phyloP scores from a whole-genome alignment of 2,888 invertebrate species.

The Sarcophaga variegata region DNA sequence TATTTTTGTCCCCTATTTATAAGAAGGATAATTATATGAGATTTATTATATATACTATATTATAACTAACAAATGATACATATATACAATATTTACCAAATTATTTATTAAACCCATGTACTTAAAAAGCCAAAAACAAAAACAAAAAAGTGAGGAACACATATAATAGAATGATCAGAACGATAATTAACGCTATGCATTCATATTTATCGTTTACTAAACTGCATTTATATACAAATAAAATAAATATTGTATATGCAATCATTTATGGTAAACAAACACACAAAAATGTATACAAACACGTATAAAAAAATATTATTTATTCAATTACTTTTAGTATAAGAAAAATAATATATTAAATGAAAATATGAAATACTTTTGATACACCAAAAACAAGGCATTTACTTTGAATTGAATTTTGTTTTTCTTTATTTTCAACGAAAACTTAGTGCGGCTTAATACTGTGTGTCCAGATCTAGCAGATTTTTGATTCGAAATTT shows the following conservation, averaged over 20 bases:
- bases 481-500: too few species aligned
- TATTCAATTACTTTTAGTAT: conserved; percentile 51
- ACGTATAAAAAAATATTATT: conserved; percentile 30
- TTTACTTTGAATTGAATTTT: conserved; percentile 63
- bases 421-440: conserved; percentile 4
- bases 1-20: conserved; percentile 55
- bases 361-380: conserved; percentile 66
- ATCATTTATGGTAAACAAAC: conserved; percentile 7
- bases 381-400: conserved; percentile 62
- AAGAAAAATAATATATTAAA: conserved; percentile 40
- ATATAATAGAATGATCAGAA: conserved; percentile 13
- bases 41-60: conserved; percentile 4
- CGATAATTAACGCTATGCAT: neutral
- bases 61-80: neutral
- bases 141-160: conserved; percentile 28
- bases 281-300: conserved; percentile 20
- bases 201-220: conserved; percentile 4
- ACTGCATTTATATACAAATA: conserved; percentile 41
- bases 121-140: conserved; percentile 47
- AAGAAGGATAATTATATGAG: conserved; percentile 14
- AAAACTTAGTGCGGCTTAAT: neutral
- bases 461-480: too few species aligned
- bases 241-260: neutral
- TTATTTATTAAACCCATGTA: conserved; percentile 51
- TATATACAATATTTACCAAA: conserved; percentile 33